Base-by-base conservation (phyloP, 2,113 vertebrate genomes). In the Euleptes europaea region DNA sequence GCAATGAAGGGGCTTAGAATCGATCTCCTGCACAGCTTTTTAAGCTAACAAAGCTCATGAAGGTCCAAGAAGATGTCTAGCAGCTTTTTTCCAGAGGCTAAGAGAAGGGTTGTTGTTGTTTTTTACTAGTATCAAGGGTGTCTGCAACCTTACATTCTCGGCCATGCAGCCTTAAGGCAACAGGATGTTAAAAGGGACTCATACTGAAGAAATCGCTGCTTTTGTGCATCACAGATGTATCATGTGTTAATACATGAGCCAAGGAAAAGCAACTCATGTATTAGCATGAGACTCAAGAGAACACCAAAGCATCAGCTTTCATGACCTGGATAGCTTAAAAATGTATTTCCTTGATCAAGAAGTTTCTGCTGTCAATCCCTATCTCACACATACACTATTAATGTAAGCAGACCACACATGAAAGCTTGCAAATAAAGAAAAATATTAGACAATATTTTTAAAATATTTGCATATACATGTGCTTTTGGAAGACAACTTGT, bases 391-490 rank as follows among this genome's bases (percentile, higher is more conserved):
- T 78, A 60, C 66, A 57, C n/a, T 63, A n/a, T 65, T 74, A 35
- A 73, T 74, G 57, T 28, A 17, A 21, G 35, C 23, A 83, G 13
- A 66, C 7, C 19, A 63, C 31, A 44, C 10, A 1, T 26, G 12
- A 11, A 15, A 74, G 54, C 60, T 35, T 73, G 6, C 31, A 51
- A n/a, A 67, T 47, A 75, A 47, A 69, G 42, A 0, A 6, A 90
- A 84, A 47, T 84, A 92, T 63, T 63, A 63, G 23, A 63, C 26
- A 63, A 63, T 63, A 63, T 63, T 63, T 63, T 57, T 26, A 63
- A 63, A 63, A 28, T 28, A 63, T 63, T 63, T 63, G 23, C 60
- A 63, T 72, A 89, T 87, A 84, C 87, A 83, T 89, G 86, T 77
- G 3, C 83, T 40, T 87, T 60, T 57, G 26, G 60, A 63, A 63